phyloP scores from a whole-genome alignment of 2,888 invertebrate genomes.

The Sphaerophoria taeniata region DNA sequence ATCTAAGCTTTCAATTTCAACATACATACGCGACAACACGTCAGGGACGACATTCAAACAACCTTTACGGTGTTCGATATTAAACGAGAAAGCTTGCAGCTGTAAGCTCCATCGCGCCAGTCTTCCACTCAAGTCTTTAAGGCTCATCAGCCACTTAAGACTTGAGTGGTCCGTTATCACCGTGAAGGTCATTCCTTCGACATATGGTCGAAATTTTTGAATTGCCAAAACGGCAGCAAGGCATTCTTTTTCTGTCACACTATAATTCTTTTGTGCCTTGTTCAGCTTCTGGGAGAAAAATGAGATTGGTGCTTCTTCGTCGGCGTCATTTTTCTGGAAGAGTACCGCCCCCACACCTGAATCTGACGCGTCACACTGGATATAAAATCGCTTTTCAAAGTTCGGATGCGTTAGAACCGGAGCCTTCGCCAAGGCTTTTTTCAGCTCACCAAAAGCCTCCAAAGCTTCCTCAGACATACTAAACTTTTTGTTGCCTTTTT shows the following conservation, averaged over 20 bases:
- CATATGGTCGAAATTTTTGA: too few species aligned
- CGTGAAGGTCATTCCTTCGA: too few species aligned
- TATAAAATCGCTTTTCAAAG: too few species aligned
- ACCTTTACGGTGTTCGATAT: conserved; percentile 49
- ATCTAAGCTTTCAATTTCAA: conserved; percentile 13
- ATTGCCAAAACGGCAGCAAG: too few species aligned
- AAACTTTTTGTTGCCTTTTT: conserved; percentile 41
- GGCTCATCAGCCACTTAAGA: too few species aligned
- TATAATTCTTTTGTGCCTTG: too few species aligned
- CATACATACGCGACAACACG: not conserved
- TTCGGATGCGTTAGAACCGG: conserved; percentile 62
- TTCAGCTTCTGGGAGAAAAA: too few species aligned
- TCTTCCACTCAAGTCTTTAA: too few species aligned
- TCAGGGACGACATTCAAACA: conserved; percentile 25
- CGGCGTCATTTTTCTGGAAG: conserved; percentile 39
- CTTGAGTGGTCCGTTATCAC: too few species aligned
- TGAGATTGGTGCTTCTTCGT: not conserved
- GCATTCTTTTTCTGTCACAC: too few species aligned
- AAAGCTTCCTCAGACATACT: conserved; percentile 45
- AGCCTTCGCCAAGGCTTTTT: not conserved
- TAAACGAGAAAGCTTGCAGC: conserved; percentile 15
- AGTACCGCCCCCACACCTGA: conserved; percentile 34
- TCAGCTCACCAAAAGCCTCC: conserved; percentile 32
- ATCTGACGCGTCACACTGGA: too few species aligned
- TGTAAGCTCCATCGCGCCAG: too few species aligned